These are phyloP conservation scores for Brachionus calyciflorus DNA, from an alignment of 1,140 invertebrate genomes.

Conservation along the genomic window DNA sequence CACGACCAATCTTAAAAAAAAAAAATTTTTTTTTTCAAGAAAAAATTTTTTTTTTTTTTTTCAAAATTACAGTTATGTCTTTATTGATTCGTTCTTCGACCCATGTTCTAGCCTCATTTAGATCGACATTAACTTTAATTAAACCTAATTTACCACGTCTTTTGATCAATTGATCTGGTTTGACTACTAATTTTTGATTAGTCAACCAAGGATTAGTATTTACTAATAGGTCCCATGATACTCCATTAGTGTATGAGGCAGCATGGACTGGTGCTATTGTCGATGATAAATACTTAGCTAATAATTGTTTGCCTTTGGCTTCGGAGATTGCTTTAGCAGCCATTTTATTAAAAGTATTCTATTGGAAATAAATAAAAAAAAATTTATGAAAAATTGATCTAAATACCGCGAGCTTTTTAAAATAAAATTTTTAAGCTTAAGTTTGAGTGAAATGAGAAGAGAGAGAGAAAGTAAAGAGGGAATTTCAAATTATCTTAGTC, in stretches of 20 bases:
- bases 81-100: conserved; percentile 79
- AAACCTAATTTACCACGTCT: conserved; percentile 91
- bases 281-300: conserved; percentile 76
- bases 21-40: conserved; percentile 45
- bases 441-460: not conserved
- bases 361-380: not conserved
- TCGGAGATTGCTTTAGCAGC: conserved; percentile 96
- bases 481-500: conserved; percentile 22
- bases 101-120: conserved; percentile 78
- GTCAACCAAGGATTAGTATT: not conserved
- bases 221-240: not conserved
- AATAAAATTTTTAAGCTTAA: conserved; percentile 3
- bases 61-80: conserved; percentile 66
- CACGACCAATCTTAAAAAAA: conserved; percentile 54
- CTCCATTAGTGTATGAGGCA: not conserved
- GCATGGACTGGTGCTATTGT: conserved; percentile 51
- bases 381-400: not conserved
- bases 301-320: conserved; percentile 86
- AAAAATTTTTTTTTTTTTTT: conserved; percentile 62
- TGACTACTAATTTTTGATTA: conserved; percentile 75
- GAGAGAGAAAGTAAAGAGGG: not conserved
- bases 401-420: not conserved
- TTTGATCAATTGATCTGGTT: conserved; percentile 98
- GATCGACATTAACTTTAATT: conserved; percentile 86
- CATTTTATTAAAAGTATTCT: conserved; percentile 65